Conservation (phyloP, 2,888 invertebrate species). For the Tuberolachnus salignus region DNA sequence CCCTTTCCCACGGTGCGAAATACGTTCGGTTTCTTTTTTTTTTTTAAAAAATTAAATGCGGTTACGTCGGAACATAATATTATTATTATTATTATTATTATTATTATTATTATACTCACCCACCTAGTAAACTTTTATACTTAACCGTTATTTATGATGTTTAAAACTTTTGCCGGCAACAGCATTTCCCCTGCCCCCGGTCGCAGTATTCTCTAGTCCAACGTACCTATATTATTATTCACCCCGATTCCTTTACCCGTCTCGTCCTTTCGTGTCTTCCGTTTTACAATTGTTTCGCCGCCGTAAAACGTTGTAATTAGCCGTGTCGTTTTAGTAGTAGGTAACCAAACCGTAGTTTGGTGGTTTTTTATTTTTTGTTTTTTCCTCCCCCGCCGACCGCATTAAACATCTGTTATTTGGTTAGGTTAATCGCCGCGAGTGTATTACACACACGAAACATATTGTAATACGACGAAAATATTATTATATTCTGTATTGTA, state of each 20-base stretch:
- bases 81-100: too few relatives aligned
- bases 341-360: not conserved
- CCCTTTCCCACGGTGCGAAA: too few relatives aligned
- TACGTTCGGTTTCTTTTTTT: too few relatives aligned
- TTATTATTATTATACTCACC: too few relatives aligned
- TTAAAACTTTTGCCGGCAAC: conserved; percentile 29
- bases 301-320: conserved; percentile 46
- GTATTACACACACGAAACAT: not conserved
- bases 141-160: conserved; percentile 49
- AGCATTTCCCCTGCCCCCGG: conserved; percentile 17
- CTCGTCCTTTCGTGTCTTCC: conserved; percentile 5
- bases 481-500: too few relatives aligned
- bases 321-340: conserved; percentile 18
- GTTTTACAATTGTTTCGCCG: conserved; percentile 34
- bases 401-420: conserved; percentile 41
- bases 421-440: conserved; percentile 28
- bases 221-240: too few relatives aligned
- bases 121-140: conserved; percentile 47
- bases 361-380: conserved; percentile 20
- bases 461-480: too few relatives aligned
- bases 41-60: not conserved
- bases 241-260: too few relatives aligned
- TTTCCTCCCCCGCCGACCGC: conserved; percentile 13
- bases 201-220: conserved; percentile 35
- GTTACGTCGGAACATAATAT: conserved; percentile 27